These are phyloP conservation scores for Orbicella faveolata DNA, from an alignment of 64 coral and sea anemone genomes.

Conservation along the genomic window DNA sequence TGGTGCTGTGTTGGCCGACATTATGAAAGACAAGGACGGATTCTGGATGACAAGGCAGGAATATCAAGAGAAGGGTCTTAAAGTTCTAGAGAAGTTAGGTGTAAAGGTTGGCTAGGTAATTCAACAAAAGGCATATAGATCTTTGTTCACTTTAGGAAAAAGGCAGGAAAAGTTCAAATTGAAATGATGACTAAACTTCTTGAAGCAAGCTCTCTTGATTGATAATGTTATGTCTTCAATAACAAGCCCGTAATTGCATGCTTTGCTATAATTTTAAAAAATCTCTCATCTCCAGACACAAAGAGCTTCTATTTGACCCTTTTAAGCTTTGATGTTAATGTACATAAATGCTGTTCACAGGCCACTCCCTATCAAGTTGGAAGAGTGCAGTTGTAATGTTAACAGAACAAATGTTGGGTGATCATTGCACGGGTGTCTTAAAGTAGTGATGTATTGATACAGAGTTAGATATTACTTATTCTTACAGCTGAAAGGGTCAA, in stretches of 20 bases:
- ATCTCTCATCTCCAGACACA: neutral
- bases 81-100: constrained; percentile 92
- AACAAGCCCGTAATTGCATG: neutral
- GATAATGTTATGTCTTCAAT: neutral
- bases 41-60: constrained; percentile 98
- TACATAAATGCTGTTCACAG: neutral
- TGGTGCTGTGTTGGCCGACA: constrained; percentile 94
- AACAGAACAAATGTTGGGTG: too few relatives aligned
- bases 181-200: constrained; percentile 10
- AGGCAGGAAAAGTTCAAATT: neutral
- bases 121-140: neutral
- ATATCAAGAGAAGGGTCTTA: constrained; percentile 94
- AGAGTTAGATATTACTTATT: too few relatives aligned
- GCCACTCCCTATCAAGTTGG: neutral
- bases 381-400: neutral
- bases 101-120: constrained; percentile 75
- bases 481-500: too few relatives aligned
- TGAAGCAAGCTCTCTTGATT: neutral
- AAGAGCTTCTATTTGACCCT: neutral
- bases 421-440: too few relatives aligned
- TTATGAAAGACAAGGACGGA: constrained; percentile 98
- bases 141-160: neutral
- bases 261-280: neutral
- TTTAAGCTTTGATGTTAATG: neutral
- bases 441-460: too few relatives aligned